Percentiles rank a stretch among this genome's conserved stretches.
phyloP scores from a whole-genome alignment of 2,888 invertebrate genomes.

The Eilema depressum region DNA sequence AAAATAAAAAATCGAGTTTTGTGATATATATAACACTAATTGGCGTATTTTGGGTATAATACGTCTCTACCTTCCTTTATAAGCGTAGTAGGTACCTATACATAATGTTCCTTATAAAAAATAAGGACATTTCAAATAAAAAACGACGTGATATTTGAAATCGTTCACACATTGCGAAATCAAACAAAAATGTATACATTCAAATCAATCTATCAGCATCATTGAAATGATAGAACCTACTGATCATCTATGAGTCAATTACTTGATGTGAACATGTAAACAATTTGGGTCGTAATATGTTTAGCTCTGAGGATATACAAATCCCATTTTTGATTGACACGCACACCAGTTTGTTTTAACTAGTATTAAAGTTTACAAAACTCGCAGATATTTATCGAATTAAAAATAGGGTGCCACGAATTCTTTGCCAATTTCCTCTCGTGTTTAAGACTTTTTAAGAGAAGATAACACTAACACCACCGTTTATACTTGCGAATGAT shows the following conservation, averaged over 20 bases:
- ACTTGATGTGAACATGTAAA: conserved; percentile 30
- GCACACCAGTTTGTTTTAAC: background rate
- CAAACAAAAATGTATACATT: conserved; percentile 7
- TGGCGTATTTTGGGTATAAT: too few species aligned
- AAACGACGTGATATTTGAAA: background rate
- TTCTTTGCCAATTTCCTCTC: background rate
- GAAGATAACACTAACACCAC: background rate
- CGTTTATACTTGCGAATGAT: background rate
- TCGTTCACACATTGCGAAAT: conserved; percentile 5
- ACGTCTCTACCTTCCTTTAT: too few species aligned
- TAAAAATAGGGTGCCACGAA: background rate
- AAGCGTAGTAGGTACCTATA: too few species aligned
- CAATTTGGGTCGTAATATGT: conserved; percentile 17
- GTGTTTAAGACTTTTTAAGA: background rate
- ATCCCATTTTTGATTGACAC: conserved; percentile 9
- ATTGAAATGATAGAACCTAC: background rate
- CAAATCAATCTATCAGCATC: conserved; percentile 28
- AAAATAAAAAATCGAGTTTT: too few species aligned
- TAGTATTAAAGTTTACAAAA: background rate
- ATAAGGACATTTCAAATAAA: background rate
- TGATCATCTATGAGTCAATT: conserved; percentile 31
- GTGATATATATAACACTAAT: too few species aligned
- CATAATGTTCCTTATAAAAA: too few species aligned
- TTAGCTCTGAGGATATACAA: background rate
- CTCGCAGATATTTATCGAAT: background rate